Conservation (phyloP, 2,797 vertebrate genomes). For the Paedocypris micromegethes region DNA sequence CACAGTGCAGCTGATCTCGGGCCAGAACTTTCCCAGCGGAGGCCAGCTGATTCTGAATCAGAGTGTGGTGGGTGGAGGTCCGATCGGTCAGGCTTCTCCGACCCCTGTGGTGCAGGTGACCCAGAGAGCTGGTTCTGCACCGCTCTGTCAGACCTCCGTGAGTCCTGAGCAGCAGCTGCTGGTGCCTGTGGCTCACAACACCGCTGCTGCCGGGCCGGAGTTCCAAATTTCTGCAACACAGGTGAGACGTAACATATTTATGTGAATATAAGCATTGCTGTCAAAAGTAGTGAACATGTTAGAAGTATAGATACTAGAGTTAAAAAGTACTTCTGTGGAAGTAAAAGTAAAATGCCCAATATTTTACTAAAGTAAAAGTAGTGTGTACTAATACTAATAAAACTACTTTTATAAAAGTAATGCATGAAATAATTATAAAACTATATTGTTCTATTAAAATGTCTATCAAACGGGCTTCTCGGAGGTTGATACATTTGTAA, state of each 20-base stretch:
- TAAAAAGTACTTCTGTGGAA: too few species aligned
- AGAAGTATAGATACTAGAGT: too few species aligned
- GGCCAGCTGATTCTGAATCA: conserved; percentile 90
- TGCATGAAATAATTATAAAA: too few species aligned
- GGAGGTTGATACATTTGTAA: too few species aligned
- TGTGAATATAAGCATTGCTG: neutral
- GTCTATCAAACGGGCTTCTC: too few species aligned
- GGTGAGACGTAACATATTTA: conserved; percentile 36
- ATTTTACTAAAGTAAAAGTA: too few species aligned
- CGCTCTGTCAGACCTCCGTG: conserved; percentile 57
- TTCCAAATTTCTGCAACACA: conserved; percentile 50
- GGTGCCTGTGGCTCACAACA: conserved; percentile 76
- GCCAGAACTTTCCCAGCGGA: conserved; percentile 82
- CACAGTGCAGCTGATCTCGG: conserved; percentile 83
- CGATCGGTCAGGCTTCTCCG: conserved; percentile 80
- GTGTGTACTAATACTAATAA: too few species aligned
- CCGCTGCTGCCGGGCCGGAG: conserved; percentile 58
- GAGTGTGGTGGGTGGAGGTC: conserved; percentile 75
- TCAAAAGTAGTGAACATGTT: too few species aligned
- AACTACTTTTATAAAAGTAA: too few species aligned
- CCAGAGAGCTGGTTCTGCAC: conserved; percentile 39
- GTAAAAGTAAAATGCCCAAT: too few species aligned
- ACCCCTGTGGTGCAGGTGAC: conserved; percentile 51
- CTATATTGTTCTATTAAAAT: neutral
- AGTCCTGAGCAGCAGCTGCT: conserved; percentile 81